Base-by-base conservation (phyloP, 2,797 vertebrate genomes). In the Sciurus vulgaris region DNA sequence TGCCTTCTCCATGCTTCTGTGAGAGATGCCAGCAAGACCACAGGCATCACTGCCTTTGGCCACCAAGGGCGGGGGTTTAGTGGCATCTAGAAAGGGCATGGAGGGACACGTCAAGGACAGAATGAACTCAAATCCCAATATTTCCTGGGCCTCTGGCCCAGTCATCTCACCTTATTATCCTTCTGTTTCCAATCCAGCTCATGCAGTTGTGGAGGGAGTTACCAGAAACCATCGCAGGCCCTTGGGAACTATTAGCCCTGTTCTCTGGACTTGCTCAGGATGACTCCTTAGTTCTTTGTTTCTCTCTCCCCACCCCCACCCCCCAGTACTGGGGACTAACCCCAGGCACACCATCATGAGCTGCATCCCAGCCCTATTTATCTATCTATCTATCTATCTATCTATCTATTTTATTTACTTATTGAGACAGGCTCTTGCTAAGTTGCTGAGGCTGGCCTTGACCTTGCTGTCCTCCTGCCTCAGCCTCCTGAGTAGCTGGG, bases 181-280 rank as follows among this genome's bases (percentile, higher is more conserved):
- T 47, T 51, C 47, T 5, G 17, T 74, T 49, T 11, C 81, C 65
- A 7, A 0, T 22, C 41, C 17, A 17, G 56, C 69, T 67, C 33
- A 2, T 11, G 30, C 24, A 22, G 26, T 10, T 14, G n/a, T 20
- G n/a, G 30, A 2, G 0, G 44, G 1, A 33, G 44, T 24, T 5
- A 2, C 30, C 5, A 2, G 51, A 51, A 26, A 24, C 5, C 3
- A n/a, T 70, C 4, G 0, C 38, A 54, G n/a, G 49, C 26, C 14
- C 28, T 77, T 35, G 9, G 86, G 24, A 77, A 14, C 56, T 0
- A 7, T 24, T 26, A 0, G 26, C 28, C 28, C 41, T 77, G 35
- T 24, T n/a, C 69, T 7, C 2, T 44, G 6, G 9, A 54, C 13
- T 81, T 41, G 4, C 20, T 33, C 15, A 35, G 6, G 7, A 2